phyloP scores from a whole-genome alignment of 2,797 vertebrate species.

The Chromobotia macracanthus region DNA sequence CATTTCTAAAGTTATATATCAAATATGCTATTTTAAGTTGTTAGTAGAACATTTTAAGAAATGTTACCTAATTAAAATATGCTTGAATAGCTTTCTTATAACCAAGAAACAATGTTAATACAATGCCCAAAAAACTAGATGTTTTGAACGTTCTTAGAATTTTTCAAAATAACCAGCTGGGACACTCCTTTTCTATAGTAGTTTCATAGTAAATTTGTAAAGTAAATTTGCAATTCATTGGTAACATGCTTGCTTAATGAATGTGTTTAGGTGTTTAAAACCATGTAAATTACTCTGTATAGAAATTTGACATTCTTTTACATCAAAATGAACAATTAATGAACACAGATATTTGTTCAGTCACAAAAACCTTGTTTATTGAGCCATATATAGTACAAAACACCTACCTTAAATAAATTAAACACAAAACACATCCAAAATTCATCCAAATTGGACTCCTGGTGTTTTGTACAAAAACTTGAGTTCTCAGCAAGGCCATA shows the following conservation, averaged over 20 bases:
- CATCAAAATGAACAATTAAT: slow-evolving; percentile 30
- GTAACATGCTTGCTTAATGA: neutral
- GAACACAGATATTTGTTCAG: slow-evolving; percentile 39
- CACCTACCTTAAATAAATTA: slow-evolving; percentile 65
- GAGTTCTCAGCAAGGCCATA: neutral
- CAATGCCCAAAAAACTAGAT: too few species aligned
- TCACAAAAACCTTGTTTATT: slow-evolving; percentile 67
- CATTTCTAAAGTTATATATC: too few species aligned
- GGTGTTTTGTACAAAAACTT: neutral
- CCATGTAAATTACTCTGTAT: neutral
- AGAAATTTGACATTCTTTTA: neutral
- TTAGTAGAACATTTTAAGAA: too few species aligned
- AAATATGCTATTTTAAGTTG: too few species aligned
- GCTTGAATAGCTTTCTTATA: too few species aligned
- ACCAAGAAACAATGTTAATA: too few species aligned
- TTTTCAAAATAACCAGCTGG: too few species aligned
- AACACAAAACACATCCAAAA: slow-evolving; percentile 44
- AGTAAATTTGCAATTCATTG: neutral
- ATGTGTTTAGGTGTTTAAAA: neutral
- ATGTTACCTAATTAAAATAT: too few species aligned
- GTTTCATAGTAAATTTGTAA: too few species aligned
- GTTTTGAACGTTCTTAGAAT: too few species aligned
- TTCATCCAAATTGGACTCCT: slow-evolving; percentile 17
- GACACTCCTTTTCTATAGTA: too few species aligned
- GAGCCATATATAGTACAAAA: slow-evolving; percentile 68